phyloP scores from a whole-genome alignment of 2,113 vertebrate species.

The Lophotis ruficrista region DNA sequence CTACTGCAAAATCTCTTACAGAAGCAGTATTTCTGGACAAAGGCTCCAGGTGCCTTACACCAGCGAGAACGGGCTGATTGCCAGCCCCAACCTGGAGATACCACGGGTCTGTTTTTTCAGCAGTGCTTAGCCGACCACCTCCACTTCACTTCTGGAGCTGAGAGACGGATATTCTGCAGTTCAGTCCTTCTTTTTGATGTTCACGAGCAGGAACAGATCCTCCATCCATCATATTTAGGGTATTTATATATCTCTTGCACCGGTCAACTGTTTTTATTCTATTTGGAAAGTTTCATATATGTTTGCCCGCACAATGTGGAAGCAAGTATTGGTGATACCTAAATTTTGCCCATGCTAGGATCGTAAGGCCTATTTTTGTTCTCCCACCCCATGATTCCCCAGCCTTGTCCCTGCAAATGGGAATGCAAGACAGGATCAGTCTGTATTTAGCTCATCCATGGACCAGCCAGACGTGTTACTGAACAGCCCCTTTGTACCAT shows the following conservation, averaged over 20 bases:
- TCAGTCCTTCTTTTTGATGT: not conserved
- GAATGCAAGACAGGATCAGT: not conserved
- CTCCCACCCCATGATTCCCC: not conserved
- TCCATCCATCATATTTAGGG: not conserved
- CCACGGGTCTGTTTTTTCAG: not conserved
- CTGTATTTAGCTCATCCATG: not conserved
- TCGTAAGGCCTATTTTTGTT: not conserved
- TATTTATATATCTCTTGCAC: not conserved
- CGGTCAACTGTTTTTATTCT: not conserved
- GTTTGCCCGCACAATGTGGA: not conserved
- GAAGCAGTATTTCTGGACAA: not conserved
- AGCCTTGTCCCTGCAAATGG: not conserved
- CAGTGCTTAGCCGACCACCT: not conserved
- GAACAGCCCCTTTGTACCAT: not conserved
- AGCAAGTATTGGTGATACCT: not conserved
- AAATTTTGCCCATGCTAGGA: not conserved
- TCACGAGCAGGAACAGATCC: not conserved
- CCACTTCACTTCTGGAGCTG: not conserved
- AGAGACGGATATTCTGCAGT: not conserved
- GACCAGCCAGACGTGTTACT: not conserved
- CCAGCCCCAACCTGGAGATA: not conserved
- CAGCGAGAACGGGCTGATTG: not conserved
- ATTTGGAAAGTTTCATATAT: not conserved
- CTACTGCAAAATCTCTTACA: not conserved
- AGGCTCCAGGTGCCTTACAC: not conserved